Conservation (phyloP, 2,888 invertebrate genomes). For the Tenthredo notha region DNA sequence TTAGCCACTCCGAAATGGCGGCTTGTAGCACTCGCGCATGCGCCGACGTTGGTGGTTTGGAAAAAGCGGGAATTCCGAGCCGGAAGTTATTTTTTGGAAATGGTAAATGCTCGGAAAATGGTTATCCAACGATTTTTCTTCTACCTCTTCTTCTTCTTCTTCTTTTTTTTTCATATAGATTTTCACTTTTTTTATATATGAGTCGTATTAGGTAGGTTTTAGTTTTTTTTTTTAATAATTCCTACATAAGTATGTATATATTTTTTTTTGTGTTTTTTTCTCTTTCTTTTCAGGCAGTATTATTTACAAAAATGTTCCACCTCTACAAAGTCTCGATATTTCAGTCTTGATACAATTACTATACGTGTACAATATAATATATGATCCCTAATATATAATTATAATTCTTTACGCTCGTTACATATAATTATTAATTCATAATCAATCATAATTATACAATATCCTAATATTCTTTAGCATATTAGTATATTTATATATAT, state of each 20-base stretch:
- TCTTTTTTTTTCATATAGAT: background rate
- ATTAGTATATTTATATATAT: background rate
- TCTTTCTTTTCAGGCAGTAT: constrained; percentile 67
- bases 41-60: background rate
- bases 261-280: constrained; percentile 61
- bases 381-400: constrained; percentile 62
- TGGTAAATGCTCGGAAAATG: background rate
- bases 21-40: background rate
- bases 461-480: constrained; percentile 17
- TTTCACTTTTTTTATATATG: background rate
- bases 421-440: constrained; percentile 34
- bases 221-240: constrained; percentile 61
- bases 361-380: constrained; percentile 63
- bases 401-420: constrained; percentile 44
- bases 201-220: background rate
- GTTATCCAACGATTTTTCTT: background rate
- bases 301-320: constrained; percentile 75
- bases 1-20: constrained; percentile 15
- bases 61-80: background rate
- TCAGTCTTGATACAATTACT: constrained; percentile 75
- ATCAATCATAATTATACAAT: constrained; percentile 34
- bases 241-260: constrained; percentile 69
- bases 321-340: constrained; percentile 73
- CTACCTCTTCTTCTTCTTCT: background rate
- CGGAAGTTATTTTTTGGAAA: background rate